Base-by-base conservation (phyloP, 2,797 vertebrate species). In the Caiman crocodilus region DNA sequence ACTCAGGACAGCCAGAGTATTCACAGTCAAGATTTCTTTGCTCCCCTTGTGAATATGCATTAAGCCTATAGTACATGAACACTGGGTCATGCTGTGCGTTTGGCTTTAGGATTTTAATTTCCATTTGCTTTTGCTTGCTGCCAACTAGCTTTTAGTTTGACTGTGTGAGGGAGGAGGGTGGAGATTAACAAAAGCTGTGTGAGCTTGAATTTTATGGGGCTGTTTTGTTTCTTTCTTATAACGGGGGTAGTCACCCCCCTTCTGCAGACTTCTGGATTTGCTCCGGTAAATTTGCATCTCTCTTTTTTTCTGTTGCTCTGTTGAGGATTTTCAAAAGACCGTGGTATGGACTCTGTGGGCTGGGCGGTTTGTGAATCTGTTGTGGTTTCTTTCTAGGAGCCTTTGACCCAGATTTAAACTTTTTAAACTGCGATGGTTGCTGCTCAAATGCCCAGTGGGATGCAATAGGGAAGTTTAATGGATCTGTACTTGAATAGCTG, bases 231-330 rank as follows among this genome's bases (percentile, higher is more conserved):
- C 93, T 88, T 97, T 94, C 92, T 94, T 94, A 90, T 69, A 87
- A 81, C 85, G 83, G 74, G 82, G 95, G 65, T 64, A 81, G 58
- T 93, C 21, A 12, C 95, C 94, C 92, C 85, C 94, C 88, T 92
- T 97, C 92, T 97, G 96, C 85, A 97, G 92, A 83, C 96, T 97
- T 96, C 95, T 91, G 93, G 95, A 92, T 77, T 90, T 96, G 94
- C 84, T 89, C 95, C 93, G 96, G 73, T 94, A 96, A 96, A 92
- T 94, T 50, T 17, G 30, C 90, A 17, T 79, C 42, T 50, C 42
- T 96, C 96, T 92, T 93, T 2, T 88, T 82, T 95, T 76, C 90
- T 78, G 87, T 93, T 91, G 82, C 87, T 97, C 83, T 77, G 26
- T 11, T 26, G 26, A 95, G 76, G 64, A 92, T 97, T 93, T 96